Conservation (phyloP, 2,113 vertebrate genomes). For the Scomber scombrus region DNA sequence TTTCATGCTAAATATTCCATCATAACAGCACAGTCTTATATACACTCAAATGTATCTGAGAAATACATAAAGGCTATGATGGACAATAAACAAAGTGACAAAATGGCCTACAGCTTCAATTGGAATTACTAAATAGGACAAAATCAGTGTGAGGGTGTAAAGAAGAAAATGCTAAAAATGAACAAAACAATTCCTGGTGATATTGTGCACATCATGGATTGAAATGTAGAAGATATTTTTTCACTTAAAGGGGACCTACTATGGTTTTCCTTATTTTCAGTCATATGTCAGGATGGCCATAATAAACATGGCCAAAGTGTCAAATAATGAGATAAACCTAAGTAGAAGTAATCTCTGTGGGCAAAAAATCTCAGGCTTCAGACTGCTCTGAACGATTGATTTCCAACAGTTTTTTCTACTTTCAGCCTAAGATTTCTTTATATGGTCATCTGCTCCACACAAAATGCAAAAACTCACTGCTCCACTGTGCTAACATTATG, state of each 20-base stretch:
- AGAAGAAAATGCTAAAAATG: neutral
- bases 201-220: neutral
- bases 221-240: neutral
- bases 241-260: neutral
- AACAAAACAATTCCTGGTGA: neutral
- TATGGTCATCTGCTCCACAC: no score
- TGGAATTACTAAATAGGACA: neutral
- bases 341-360: no score
- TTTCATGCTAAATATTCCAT: neutral
- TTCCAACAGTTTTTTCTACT: no score
- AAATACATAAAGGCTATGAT: neutral
- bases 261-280: no score
- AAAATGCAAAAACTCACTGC: no score
- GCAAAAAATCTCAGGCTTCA: no score
- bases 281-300: no score
- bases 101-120: conserved; percentile 7
- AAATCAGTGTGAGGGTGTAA: neutral
- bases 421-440: no score
- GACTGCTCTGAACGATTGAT: no score
- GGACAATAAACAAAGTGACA: neutral
- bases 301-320: no score
- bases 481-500: no score
- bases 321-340: no score
- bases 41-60: neutral
- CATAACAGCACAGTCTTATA: neutral